Conservation (phyloP, 2,113 vertebrate genomes). For the Casuarius casuarius region DNA sequence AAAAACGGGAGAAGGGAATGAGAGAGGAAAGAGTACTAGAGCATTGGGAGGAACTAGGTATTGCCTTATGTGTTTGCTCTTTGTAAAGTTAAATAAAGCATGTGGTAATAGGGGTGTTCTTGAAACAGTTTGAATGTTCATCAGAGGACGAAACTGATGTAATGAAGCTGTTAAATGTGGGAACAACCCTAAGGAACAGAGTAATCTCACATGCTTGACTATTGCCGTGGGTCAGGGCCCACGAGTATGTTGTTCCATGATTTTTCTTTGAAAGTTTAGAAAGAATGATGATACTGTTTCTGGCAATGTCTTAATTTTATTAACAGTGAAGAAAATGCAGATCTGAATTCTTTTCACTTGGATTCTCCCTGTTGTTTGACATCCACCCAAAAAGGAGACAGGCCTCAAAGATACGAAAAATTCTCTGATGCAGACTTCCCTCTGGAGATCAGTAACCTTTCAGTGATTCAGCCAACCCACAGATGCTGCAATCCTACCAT, state of each 20-base stretch:
- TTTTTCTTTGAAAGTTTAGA: background rate
- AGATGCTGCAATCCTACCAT: background rate
- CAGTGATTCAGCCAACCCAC: background rate
- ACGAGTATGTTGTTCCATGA: background rate
- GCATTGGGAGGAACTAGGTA: background rate
- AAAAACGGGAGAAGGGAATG: background rate
- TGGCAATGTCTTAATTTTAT: background rate
- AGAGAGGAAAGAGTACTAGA: background rate
- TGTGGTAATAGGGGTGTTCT: background rate
- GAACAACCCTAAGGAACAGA: background rate
- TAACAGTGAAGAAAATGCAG: conserved; percentile 40
- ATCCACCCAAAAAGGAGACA: background rate
- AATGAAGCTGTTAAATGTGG: background rate
- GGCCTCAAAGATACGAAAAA: background rate
- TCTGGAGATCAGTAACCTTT: conserved; percentile 18
- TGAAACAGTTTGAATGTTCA: background rate
- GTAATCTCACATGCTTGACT: background rate
- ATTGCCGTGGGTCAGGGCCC: background rate
- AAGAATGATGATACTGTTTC: background rate
- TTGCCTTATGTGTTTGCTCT: background rate
- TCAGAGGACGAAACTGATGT: background rate
- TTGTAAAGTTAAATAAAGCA: background rate
- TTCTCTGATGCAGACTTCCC: background rate
- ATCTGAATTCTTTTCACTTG: conserved; percentile 14
- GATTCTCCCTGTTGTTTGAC: conserved; percentile 21